A percentile compares a stretch with the other conserved stretches of the same genome.
Conservation (phyloP, 2,113 vertebrate genomes). For the Ageneiosus marmoratus region DNA sequence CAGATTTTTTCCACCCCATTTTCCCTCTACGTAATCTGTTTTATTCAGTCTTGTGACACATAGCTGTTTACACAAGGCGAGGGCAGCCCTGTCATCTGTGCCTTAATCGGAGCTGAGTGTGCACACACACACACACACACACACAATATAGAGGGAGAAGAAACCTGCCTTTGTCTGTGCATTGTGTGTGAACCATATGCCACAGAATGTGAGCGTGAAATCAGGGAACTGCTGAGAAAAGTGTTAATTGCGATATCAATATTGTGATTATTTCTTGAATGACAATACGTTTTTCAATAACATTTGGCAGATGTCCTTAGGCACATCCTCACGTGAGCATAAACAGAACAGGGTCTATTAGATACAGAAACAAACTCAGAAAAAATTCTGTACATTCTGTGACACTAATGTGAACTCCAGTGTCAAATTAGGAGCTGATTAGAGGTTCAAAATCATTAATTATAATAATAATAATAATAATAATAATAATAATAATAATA, state of each 20-base stretch:
- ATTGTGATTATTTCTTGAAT: not conserved
- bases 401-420: too few species aligned
- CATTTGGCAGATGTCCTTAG: not conserved
- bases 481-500: not conserved
- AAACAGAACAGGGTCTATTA: not conserved
- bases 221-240: conserved; percentile 36
- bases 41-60: conserved; percentile 52
- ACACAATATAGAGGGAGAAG: conserved; percentile 19
- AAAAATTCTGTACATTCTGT: not conserved
- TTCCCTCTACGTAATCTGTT: conserved; percentile 40
- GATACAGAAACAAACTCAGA: not conserved
- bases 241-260: not conserved
- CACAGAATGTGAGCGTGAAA: conserved; percentile 27
- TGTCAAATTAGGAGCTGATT: not conserved
- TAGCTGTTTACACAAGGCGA: conserved; percentile 51
- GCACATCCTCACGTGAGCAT: not conserved
- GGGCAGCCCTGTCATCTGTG: conserved; percentile 51
- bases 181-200: conserved; percentile 16
- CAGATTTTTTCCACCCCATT: conserved; percentile 40
- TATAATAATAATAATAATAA: not conserved
- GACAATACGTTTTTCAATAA: not conserved
- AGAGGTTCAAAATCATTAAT: not conserved
- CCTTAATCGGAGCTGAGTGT: conserved; percentile 34
- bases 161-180: conserved; percentile 37
- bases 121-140: conserved; percentile 15